A percentile compares a stretch with the other conserved stretches of the same genome.
Conservation (phyloP, 2,888 invertebrate species). For the Cataglyphis rosenhaueri region DNA sequence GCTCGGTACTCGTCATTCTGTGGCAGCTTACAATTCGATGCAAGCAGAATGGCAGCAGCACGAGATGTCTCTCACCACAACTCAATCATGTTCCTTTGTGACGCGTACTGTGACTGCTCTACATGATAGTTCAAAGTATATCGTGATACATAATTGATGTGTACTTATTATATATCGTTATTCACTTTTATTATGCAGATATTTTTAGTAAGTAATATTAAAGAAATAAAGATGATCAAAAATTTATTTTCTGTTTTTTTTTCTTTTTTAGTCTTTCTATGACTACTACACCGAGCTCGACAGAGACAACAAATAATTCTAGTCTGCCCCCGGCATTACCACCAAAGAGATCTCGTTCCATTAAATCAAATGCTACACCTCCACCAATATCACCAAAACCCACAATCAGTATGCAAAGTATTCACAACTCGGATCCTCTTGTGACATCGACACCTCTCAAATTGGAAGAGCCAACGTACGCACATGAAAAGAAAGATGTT, state of each 20-base stretch:
- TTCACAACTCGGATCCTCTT: constrained; percentile 79
- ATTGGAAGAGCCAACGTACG: constrained; percentile 68
- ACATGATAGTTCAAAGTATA: constrained; percentile 82
- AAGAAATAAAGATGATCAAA: background rate
- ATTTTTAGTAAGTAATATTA: background rate
- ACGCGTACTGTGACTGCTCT: constrained; percentile 81
- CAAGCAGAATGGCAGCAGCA: constrained; percentile 87
- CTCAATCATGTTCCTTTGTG: constrained; percentile 88
- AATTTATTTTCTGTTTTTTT: background rate
- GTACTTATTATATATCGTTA: background rate
- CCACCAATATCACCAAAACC: constrained; percentile 83
- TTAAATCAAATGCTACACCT: constrained; percentile 80
- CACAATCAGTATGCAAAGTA: constrained; percentile 85
- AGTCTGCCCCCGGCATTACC: constrained; percentile 88
- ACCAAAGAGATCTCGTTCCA: constrained; percentile 87
- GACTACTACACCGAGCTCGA: constrained; percentile 80
- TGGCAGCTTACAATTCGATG: constrained; percentile 91
- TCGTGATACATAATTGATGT: background rate
- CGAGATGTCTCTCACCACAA: constrained; percentile 86
- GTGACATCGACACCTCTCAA: constrained; percentile 82
- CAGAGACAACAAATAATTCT: constrained; percentile 79
- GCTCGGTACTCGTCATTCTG: constrained; percentile 91
- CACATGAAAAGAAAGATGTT: constrained; percentile 77
- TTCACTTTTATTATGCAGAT: background rate
- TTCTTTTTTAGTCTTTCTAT: constrained; percentile 78